Evolutionary conservation across 2,113 vertebrate genomes (phyloP).

Genomic region (Struthidea cinerea): DNA sequence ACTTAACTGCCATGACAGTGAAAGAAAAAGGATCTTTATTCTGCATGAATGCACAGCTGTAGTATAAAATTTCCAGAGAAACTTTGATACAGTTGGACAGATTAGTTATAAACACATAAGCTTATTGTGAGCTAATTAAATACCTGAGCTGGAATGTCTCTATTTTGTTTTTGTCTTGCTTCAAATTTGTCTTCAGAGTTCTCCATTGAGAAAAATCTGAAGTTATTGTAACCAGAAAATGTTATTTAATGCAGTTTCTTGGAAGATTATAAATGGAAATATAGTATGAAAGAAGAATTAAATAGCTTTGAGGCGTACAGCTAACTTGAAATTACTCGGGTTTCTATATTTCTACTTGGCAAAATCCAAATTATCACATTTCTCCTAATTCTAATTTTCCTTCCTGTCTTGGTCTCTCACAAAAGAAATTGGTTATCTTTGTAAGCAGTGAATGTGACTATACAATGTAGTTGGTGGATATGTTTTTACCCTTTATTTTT

Average conservation of each 20-base stretch:
- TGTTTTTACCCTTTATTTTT: neutral
- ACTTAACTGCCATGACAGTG: conserved; percentile 27
- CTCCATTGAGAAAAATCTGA: conserved; percentile 2
- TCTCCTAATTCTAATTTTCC: neutral
- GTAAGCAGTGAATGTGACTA: neutral
- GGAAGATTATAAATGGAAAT: neutral
- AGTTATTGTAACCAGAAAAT: neutral
- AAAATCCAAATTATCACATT: neutral
- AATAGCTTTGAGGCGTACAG: neutral
- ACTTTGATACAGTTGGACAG: conserved; percentile 25
- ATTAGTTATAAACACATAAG: conserved; percentile 7
- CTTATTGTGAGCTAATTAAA: conserved; percentile 20
- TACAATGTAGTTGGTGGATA: neutral
- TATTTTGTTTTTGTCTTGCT: neutral
- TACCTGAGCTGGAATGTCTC: neutral
- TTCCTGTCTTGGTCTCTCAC: neutral
- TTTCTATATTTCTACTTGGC: neutral
- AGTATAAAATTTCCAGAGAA: conserved; percentile 42
- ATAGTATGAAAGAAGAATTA: neutral
- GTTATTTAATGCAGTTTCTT: neutral
- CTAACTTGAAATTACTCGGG: neutral
- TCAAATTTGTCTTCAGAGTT: neutral
- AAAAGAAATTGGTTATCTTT: neutral
- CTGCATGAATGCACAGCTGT: conserved; percentile 26
- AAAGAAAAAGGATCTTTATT: conserved; percentile 54